phyloP scores from a whole-genome alignment of 2,113 vertebrate species.

The Anolis sagrei region DNA sequence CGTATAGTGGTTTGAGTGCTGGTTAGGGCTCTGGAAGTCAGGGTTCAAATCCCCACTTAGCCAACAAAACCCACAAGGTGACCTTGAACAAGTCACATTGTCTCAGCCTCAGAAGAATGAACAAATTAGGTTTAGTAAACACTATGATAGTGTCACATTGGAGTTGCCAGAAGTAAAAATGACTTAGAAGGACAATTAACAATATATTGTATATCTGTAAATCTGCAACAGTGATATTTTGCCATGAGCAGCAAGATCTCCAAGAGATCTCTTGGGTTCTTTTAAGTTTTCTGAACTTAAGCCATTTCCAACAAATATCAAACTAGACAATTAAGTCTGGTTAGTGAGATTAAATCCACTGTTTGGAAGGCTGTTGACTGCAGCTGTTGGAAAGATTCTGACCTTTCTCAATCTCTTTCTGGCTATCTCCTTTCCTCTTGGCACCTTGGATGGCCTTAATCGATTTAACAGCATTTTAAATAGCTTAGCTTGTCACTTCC shows the following conservation, averaged over 20 bases:
- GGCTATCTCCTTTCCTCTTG: not conserved
- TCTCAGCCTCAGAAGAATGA: too few relatives aligned
- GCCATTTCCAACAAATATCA: not conserved
- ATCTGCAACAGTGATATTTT: not conserved
- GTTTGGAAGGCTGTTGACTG: not conserved
- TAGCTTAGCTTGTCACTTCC: constrained; percentile 1
- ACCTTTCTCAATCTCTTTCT: not conserved
- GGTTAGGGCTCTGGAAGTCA: too few relatives aligned
- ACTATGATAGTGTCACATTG: too few relatives aligned
- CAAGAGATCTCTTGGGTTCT: not conserved
- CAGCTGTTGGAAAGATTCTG: not conserved
- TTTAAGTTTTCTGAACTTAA: not conserved
- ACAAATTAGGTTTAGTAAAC: too few relatives aligned
- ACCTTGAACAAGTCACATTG: too few relatives aligned
- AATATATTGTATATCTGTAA: not conserved
- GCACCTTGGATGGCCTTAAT: not conserved
- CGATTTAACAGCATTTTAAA: constrained; percentile 27
- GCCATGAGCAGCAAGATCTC: not conserved
- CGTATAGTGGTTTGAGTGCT: too few relatives aligned
- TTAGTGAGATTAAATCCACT: not conserved
- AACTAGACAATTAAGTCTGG: not conserved
- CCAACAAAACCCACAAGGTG: too few relatives aligned
- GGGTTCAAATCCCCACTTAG: too few relatives aligned
- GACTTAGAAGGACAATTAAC: not conserved
- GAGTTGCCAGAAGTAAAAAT: too few relatives aligned